Evolutionary conservation across 2,888 invertebrate genomes (phyloP), one percentile per base, ranked within the genome.

Genomic region (Troglohyphantes excavatus): DNA sequence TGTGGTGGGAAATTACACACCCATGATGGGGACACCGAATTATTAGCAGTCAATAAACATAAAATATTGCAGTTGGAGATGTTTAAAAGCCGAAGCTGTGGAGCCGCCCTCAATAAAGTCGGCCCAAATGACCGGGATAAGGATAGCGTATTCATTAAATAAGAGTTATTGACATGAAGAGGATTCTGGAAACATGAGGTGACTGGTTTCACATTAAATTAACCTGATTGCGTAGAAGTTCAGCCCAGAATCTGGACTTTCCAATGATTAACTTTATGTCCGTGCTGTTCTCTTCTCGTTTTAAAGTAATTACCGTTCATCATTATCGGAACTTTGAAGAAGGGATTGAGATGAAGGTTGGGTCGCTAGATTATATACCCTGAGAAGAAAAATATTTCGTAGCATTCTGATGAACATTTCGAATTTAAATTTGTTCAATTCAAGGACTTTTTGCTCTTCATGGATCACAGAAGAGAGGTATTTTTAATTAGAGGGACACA

Each of bases 1-100:
- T 39, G 23, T 27, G 61, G 43, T 27, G 17, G 33, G 59, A 86
- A 86, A 86, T 86, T 86, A 78, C 33, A 67, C 21, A 61, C 21
- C 68, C 39, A 39, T 78, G 85, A 86, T 78, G 63, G 68, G 75
- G 53, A 53, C 33, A 61, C 65, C 72, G 70, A 79, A 88, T 88
- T 75, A 88, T 88, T 73, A 88, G 81, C 81, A 88, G 75, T 88
- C 88, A 75, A 88, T 82, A 88, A 88, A 88, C 67, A 67, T 88
- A 81, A 88, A 88, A 68, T 75, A 88, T 68, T n/a, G 67, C 82
- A n/a, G 39, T n/a, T 19, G 53, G 61, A n/a, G 33, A 26, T 43
- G 29, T 53, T 53, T 53, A 53, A 53, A 53, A 53, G 53, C 53
- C 65, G 59, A 39, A 39, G 23, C 26, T n/a, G n/a, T 61, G 68